Conservation (phyloP, 1,140 invertebrate species). For the Agrilus planipennis region DNA sequence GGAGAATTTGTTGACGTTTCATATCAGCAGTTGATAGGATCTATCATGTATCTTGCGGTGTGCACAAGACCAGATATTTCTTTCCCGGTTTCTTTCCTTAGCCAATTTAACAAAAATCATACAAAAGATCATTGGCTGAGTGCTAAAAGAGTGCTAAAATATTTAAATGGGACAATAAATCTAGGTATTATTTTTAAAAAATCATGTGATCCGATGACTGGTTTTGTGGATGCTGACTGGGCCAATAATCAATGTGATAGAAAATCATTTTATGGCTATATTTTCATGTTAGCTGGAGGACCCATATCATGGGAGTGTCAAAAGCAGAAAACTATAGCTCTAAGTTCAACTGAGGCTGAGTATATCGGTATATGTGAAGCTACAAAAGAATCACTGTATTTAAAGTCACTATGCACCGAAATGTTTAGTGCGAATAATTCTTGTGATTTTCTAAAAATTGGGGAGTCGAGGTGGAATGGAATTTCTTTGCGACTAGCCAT, state of each 20-base stretch:
- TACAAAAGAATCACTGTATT: conserved; percentile 9
- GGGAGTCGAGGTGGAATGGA: no score
- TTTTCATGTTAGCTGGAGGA: conserved; percentile 16
- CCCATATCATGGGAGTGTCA: conserved; percentile 20
- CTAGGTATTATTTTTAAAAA: background rate
- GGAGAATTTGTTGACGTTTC: conserved; percentile 5
- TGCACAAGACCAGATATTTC: no score
- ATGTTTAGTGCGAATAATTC: conserved; percentile 4
- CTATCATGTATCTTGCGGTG: no score
- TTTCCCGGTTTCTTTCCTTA: no score
- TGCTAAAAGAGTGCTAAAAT: background rate
- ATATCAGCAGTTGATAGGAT: no score
- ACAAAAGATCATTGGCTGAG: conserved; percentile 16
- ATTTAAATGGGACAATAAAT: background rate
- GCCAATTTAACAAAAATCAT: background rate
- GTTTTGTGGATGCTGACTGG: conserved; percentile 31
- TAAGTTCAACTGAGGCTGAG: conserved; percentile 30
- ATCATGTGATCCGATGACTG: conserved; percentile 8
- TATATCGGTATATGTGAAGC: conserved; percentile 20
- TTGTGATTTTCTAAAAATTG: no score
- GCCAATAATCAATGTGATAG: conserved; percentile 24
- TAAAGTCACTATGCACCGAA: conserved; percentile 7
- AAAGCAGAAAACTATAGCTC: conserved; percentile 22
- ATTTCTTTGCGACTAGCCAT: no score
- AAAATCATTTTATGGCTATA: conserved; percentile 27